Conservation (phyloP, 2,797 vertebrate species). For the Sebastes oblongus region DNA sequence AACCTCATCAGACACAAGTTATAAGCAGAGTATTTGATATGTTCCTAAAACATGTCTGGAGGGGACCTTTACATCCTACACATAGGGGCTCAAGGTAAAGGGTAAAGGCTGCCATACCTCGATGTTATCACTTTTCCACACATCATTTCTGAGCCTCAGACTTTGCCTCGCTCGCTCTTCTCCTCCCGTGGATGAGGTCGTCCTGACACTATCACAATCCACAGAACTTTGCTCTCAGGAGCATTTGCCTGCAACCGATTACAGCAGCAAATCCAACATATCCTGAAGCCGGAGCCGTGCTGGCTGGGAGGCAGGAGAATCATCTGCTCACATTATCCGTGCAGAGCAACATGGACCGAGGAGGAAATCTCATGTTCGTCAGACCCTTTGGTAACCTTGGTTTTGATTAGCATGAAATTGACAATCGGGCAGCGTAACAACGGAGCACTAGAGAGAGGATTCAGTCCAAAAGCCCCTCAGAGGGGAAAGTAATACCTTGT, state of each 20-base stretch:
- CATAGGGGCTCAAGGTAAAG: not conserved
- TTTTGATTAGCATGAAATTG: constrained; percentile 38
- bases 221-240: constrained; percentile 42
- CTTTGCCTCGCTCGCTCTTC: constrained; percentile 2
- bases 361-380: constrained; percentile 27
- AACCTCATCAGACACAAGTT: not conserved
- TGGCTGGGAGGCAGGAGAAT: constrained; percentile 29
- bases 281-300: constrained; percentile 15
- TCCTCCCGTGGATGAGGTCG: constrained; percentile 32
- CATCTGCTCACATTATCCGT: constrained; percentile 26
- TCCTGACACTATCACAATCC: constrained; percentile 53
- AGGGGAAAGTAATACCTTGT: not conserved
- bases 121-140: not conserved
- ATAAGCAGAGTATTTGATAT: not conserved
- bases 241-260: constrained; percentile 41
- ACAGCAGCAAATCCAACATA: constrained; percentile 46
- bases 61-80: not conserved
- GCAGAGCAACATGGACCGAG: not conserved
- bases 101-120: not conserved
- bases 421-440: constrained; percentile 1
- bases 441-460: constrained; percentile 14
- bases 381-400: constrained; percentile 40
- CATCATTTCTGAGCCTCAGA: not conserved
- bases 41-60: not conserved
- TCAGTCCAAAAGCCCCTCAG: constrained; percentile 7